Percentiles rank a stretch among this genome's conserved stretches.
phyloP scores from a whole-genome alignment of 1,140 invertebrate species.

The Scaptomyza hsui region DNA sequence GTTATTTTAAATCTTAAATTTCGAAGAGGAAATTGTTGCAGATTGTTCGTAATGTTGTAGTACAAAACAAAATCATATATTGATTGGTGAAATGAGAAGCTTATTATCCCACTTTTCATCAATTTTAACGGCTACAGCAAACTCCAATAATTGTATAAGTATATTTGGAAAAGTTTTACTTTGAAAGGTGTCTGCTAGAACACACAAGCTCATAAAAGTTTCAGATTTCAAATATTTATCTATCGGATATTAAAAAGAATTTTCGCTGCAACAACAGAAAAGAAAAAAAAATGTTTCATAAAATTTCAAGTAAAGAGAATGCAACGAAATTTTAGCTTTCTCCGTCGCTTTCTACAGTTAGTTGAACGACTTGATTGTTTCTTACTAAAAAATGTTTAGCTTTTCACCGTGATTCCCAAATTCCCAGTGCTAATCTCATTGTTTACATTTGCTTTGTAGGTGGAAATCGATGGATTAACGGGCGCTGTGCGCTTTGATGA shows the following conservation, averaged over 20 bases:
- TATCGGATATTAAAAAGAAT: constrained; percentile 27
- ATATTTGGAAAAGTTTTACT: constrained; percentile 17
- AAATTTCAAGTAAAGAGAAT: constrained; percentile 7
- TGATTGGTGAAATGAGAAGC: neutral
- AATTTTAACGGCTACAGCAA: no score
- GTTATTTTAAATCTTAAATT: constrained; percentile 31
- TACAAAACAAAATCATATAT: neutral
- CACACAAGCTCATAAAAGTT: constrained; percentile 19
- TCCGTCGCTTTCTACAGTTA: neutral
- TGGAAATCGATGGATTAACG: constrained; percentile 95
- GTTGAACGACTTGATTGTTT: neutral
- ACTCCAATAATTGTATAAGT: constrained; percentile 8
- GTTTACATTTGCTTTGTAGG: constrained; percentile 86
- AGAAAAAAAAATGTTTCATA: constrained; percentile 1
- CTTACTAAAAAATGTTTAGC: neutral
- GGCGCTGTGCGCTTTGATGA: constrained; percentile 95
- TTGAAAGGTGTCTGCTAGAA: constrained; percentile 2
- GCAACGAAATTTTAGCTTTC: neutral
- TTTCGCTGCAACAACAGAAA: constrained; percentile 9
- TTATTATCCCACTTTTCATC: neutral
- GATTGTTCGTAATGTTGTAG: no score
- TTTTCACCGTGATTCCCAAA: neutral
- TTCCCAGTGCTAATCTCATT: constrained; percentile 41
- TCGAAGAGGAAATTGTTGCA: constrained; percentile 2
- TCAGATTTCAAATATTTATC: constrained; percentile 25